phyloP scores from a whole-genome alignment of 1,140 invertebrate genomes.

The Cydia splendana region DNA sequence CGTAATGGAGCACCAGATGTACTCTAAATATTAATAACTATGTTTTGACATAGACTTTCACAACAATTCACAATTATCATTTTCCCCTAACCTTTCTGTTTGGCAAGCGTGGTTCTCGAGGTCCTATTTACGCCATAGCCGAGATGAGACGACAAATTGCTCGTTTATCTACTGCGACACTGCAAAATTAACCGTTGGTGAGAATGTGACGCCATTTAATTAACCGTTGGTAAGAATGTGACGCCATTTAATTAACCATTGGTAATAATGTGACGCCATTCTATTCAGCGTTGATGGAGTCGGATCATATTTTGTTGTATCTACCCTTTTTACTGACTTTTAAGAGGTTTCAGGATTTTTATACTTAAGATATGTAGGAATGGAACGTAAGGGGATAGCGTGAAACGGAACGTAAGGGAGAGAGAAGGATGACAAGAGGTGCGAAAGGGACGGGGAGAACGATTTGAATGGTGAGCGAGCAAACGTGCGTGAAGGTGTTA shows the following conservation, averaged over 20 bases:
- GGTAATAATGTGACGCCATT: constrained; percentile 43
- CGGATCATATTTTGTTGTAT: background rate
- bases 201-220: constrained; percentile 44
- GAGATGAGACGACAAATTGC: constrained; percentile 63
- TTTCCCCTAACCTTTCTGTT: constrained; percentile 37
- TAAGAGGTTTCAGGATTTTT: no score
- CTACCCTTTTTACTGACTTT: no score
- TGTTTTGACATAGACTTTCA: background rate
- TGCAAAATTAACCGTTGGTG: constrained; percentile 41
- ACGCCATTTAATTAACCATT: constrained; percentile 34
- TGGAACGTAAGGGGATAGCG: no score
- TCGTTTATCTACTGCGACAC: constrained; percentile 57
- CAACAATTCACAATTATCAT: background rate
- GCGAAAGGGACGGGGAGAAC: no score
- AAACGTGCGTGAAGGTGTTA: no score
- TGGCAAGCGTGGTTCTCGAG: constrained; percentile 47
- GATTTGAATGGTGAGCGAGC: no score
- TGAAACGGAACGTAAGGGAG: no score
- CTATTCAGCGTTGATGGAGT: background rate
- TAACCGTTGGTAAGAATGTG: background rate
- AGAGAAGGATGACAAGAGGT: no score
- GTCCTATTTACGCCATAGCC: constrained; percentile 52
- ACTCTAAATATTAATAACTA: background rate
- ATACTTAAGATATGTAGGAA: no score
- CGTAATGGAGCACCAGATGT: no score